Evolutionary conservation across 2,797 vertebrate genomes (phyloP), one percentile per base, ranked within the genome.

Genomic region (Gadopsis bispinosus): DNA sequence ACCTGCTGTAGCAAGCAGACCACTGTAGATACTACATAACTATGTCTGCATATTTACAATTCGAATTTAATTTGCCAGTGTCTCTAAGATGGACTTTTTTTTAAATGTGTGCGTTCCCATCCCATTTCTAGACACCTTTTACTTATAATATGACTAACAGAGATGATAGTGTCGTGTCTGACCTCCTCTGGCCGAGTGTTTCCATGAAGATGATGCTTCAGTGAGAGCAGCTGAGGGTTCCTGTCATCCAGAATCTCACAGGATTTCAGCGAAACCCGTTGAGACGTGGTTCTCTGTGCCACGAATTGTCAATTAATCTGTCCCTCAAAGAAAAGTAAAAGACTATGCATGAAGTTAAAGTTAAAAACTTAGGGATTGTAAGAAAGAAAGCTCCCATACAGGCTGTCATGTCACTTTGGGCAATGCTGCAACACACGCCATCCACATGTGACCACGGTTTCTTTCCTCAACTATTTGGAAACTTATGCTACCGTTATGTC

Each of bases 21-120:
- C 75, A 37, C 31, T 59, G 72, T 47, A 69, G 84, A 90, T 87
- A 89, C n/a, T n/a, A n/a, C n/a, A n/a, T 39, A 39, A 10, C 37
- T 39, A 35, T 75, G 50, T 66, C 31, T 75, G 62, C 41, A 19
- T 73, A 50, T 80, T 77, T 64, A 33, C 77, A 74, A 22, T 78
- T 55, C 45, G 1, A 61, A 81, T 83, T 81, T 71, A 58, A 86
- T 86, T 89, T 86, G 39, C 48, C 20, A 5, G 1, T 39, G 35
- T 82, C 69, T 78, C 77, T 75, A 55, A 39, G 35, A 77, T 53
- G 50, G 16, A 74, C 12, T 64, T 26, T 78, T 79, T 82, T 63
- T 69, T 4, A 12, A 41, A 48, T 73, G 35, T 66, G 20, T 50
- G 11, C 5, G 5, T 33, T 55, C 17, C 19, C 31, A 7, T 69